Conservation (phyloP, 2,797 vertebrate species). For the Urophycis tenuis region DNA sequence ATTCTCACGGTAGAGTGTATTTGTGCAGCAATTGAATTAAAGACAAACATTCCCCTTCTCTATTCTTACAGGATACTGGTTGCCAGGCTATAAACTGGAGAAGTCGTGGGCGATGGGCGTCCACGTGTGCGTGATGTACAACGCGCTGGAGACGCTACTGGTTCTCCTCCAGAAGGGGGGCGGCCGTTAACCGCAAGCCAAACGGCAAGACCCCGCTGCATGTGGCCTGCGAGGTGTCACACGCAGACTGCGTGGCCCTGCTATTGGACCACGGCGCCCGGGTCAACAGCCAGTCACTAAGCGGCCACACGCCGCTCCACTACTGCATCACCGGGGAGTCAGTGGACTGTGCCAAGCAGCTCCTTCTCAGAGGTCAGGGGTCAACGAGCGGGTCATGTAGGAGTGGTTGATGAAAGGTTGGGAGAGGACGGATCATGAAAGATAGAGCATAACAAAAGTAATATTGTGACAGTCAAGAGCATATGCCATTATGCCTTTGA, state of each 20-base stretch:
- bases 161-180: constrained; percentile 82
- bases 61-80: constrained; percentile 81
- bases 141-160: constrained; percentile 78
- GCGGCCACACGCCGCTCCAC: constrained; percentile 84
- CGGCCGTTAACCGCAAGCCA: constrained; percentile 82
- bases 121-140: constrained; percentile 86
- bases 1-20: neutral
- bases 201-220: constrained; percentile 95
- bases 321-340: constrained; percentile 80
- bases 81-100: constrained; percentile 89
- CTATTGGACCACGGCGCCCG: constrained; percentile 80
- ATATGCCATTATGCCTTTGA: too few species aligned
- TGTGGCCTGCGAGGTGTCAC: constrained; percentile 80
- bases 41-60: neutral
- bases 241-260: constrained; percentile 75
- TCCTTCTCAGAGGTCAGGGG: constrained; percentile 81
- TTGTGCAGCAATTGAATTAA: neutral
- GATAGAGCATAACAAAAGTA: too few species aligned
- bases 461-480: too few species aligned
- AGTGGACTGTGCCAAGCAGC: constrained; percentile 80
- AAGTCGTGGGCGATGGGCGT: constrained; percentile 91
- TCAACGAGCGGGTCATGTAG: neutral
- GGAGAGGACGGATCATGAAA: too few species aligned
- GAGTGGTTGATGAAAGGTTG: neutral
- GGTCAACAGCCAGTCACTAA: constrained; percentile 80